Percentiles rank a stretch among this genome's conserved stretches.
phyloP scores from a whole-genome alignment of 1,140 invertebrate genomes.

The Rhynchophorus ferrugineus region DNA sequence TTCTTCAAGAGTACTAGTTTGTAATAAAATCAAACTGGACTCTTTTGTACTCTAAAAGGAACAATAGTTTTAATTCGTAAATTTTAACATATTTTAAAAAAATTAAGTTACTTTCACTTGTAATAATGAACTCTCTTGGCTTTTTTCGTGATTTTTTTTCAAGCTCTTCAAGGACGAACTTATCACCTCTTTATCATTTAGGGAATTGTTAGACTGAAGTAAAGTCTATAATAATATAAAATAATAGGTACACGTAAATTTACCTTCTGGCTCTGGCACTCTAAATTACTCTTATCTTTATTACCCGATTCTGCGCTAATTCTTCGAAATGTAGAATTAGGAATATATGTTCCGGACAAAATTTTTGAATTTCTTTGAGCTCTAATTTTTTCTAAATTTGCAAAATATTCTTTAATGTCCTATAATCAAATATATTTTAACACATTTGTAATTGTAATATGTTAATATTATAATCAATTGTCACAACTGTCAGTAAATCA shows the following conservation, averaged over 20 bases:
- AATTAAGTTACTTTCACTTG: not conserved
- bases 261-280: no score
- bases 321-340: constrained; percentile 17
- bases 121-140: no score
- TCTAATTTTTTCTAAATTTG: constrained; percentile 4
- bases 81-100: constrained; percentile 1
- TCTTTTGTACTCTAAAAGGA: constrained; percentile 6
- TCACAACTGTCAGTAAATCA: no score
- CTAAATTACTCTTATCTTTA: not conserved
- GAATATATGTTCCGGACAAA: constrained; percentile 17
- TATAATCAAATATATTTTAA: not conserved
- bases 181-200: not conserved
- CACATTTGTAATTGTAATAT: not conserved
- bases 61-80: not conserved
- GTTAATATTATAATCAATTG: not conserved
- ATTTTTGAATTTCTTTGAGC: constrained; percentile 3
- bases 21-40: constrained; percentile 5
- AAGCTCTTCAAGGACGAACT: not conserved
- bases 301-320: not conserved
- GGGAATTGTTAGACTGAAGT: constrained; percentile 1
- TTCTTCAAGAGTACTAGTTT: not conserved
- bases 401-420: constrained; percentile 6
- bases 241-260: no score
- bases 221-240: no score
- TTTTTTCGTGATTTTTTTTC: constrained; percentile 1